Evolutionary conservation across 2,113 vertebrate species (phyloP).

Genomic region (Ailurus styani): DNA sequence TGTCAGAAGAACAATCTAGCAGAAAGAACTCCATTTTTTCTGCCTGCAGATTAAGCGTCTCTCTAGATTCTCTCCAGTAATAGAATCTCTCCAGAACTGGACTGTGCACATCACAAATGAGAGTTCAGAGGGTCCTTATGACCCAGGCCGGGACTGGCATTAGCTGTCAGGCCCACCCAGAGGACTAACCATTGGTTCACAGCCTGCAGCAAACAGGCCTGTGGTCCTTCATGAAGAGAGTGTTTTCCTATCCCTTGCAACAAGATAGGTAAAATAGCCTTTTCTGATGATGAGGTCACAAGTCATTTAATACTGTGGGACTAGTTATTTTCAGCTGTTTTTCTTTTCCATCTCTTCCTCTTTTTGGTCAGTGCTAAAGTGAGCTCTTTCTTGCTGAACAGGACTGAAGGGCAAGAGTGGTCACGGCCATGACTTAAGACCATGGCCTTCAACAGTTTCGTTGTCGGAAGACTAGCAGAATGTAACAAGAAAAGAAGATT

Average conservation of each 20-base stretch:
- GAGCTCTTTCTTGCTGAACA: not conserved
- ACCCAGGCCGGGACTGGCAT: not conserved
- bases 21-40: constrained; percentile 31
- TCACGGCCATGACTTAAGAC: not conserved
- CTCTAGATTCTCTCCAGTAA: not conserved
- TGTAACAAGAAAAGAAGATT: not conserved
- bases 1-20: not conserved
- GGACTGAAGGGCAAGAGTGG: not conserved
- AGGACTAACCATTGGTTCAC: not conserved
- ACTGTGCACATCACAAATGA: not conserved
- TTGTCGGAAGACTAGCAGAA: not conserved
- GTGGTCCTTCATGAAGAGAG: not conserved
- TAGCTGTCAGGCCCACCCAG: not conserved
- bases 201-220: not conserved
- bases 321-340: not conserved
- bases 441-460: not conserved
- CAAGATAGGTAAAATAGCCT: not conserved
- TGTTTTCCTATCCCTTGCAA: not conserved
- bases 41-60: not conserved
- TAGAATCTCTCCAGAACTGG: not conserved
- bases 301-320: not conserved
- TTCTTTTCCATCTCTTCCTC: not conserved
- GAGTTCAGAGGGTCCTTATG: not conserved
- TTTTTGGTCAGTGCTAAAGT: not conserved
- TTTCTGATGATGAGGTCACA: not conserved